phyloP scores from a whole-genome alignment of 92 coral and sea anemone genomes.

The Palythoa grandis region DNA sequence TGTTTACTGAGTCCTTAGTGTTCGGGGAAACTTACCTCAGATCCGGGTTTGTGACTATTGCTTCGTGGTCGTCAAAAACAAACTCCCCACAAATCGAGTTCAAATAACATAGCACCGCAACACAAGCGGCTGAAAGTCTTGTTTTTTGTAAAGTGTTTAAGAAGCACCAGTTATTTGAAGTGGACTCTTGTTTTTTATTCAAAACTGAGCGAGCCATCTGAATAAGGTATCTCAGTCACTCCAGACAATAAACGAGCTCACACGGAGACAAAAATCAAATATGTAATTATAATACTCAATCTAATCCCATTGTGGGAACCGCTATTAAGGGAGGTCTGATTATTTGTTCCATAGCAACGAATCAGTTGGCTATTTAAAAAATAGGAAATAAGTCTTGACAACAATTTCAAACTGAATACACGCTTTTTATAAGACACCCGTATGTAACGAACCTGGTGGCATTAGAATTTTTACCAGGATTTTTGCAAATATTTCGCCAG shows the following conservation, averaged over 20 bases:
- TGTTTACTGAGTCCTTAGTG: not conserved
- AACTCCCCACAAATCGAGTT: slow-evolving; percentile 76
- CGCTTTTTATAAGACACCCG: too few species aligned
- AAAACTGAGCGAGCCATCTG: slow-evolving; percentile 38
- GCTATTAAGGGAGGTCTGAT: not conserved
- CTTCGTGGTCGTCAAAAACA: slow-evolving; percentile 87
- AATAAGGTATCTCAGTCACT: not conserved
- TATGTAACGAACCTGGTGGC: too few species aligned
- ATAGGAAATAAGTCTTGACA: too few species aligned
- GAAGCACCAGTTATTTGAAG: not conserved
- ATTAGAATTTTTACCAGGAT: too few species aligned
- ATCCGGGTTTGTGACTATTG: slow-evolving; percentile 74
- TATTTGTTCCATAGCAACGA: slow-evolving; percentile 23
- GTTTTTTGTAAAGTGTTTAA: not conserved
- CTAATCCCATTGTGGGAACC: not conserved
- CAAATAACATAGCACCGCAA: slow-evolving; percentile 62
- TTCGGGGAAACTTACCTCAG: slow-evolving; percentile 57
- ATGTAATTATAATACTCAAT: not conserved
- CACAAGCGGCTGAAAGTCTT: slow-evolving; percentile 41
- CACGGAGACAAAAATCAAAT: not conserved
- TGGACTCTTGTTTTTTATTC: slow-evolving; percentile 3
- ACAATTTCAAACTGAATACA: too few species aligned
- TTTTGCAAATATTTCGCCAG: too few species aligned
- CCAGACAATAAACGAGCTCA: not conserved
- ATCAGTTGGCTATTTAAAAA: not conserved